phyloP scores from a whole-genome alignment of 53 echinoderm and acorn worm genomes.

The Paelopatides confundens region DNA sequence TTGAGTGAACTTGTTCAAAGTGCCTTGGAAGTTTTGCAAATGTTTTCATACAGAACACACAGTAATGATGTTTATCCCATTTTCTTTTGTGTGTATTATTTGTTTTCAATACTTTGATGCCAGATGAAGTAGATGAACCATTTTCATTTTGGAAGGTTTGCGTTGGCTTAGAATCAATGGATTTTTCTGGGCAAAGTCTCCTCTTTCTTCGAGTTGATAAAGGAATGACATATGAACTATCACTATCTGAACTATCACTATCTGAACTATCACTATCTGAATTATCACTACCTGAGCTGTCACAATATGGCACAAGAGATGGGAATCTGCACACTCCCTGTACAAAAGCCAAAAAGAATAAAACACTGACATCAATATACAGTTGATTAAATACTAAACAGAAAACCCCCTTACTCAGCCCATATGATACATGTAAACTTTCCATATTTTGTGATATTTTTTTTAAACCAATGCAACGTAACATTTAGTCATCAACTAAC shows the following conservation, averaged over 20 bases:
- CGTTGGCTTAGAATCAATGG: too few relatives aligned
- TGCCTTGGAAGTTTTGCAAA: conserved; percentile 55
- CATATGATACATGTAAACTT: too few relatives aligned
- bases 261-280: neutral
- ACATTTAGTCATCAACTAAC: too few relatives aligned
- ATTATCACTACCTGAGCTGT: neutral
- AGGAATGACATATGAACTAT: neutral
- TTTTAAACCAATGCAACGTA: too few relatives aligned
- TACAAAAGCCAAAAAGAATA: too few relatives aligned
- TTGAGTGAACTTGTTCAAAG: conserved; percentile 5
- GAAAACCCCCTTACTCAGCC: too few relatives aligned
- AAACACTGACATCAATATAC: too few relatives aligned
- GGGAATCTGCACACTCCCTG: too few relatives aligned
- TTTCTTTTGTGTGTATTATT: conserved; percentile 43
- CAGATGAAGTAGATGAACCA: too few relatives aligned
- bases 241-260: neutral
- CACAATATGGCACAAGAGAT: neutral
- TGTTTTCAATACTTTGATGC: conserved; percentile 4
- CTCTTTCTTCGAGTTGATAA: neutral
- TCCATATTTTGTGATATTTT: too few relatives aligned
- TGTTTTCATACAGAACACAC: conserved; percentile 38
- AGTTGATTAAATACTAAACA: too few relatives aligned
- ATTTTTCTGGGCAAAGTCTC: neutral
- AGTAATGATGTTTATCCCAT: conserved; percentile 56
- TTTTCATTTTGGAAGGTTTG: too few relatives aligned